Conservation (phyloP, 2,797 vertebrate genomes). For the Chelidonichthys spinosus region DNA sequence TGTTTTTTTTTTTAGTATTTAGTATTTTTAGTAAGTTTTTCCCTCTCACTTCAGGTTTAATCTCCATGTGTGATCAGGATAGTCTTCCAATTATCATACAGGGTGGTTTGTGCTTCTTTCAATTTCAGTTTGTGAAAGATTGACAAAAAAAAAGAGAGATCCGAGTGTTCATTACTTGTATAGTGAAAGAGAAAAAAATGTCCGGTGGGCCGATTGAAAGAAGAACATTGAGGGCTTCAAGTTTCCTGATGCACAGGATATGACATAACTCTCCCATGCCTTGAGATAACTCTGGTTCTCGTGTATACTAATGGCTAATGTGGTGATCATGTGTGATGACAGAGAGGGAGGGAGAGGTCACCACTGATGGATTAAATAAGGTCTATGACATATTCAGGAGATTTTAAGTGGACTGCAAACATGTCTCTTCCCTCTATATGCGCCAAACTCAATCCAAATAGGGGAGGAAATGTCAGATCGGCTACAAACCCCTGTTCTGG, state of each 20-base stretch:
- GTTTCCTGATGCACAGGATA: constrained; percentile 26
- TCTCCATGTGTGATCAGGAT: no score
- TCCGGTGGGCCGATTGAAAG: not conserved
- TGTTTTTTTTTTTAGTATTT: no score
- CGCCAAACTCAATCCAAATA: not conserved
- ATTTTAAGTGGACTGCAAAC: not conserved
- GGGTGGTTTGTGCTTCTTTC: no score
- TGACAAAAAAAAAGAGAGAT: not conserved
- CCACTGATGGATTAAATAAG: not conserved
- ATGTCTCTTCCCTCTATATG: constrained; percentile 1
- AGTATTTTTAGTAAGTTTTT: no score
- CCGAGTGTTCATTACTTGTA: not conserved
- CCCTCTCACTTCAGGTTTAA: no score
- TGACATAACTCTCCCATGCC: constrained; percentile 25
- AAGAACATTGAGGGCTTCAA: not conserved
- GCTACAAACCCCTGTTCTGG: not conserved
- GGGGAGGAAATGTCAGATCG: not conserved
- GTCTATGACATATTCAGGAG: not conserved
- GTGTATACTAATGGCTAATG: not conserved
- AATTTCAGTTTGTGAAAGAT: not conserved
- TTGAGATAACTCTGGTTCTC: not conserved
- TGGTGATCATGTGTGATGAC: not conserved
- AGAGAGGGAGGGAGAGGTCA: not conserved
- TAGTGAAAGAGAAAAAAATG: constrained; percentile 11
- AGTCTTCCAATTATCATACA: no score